These are phyloP conservation scores for Gnatocerus cornutus DNA, from an alignment of 2,888 invertebrate genomes.

Conservation along the genomic window DNA sequence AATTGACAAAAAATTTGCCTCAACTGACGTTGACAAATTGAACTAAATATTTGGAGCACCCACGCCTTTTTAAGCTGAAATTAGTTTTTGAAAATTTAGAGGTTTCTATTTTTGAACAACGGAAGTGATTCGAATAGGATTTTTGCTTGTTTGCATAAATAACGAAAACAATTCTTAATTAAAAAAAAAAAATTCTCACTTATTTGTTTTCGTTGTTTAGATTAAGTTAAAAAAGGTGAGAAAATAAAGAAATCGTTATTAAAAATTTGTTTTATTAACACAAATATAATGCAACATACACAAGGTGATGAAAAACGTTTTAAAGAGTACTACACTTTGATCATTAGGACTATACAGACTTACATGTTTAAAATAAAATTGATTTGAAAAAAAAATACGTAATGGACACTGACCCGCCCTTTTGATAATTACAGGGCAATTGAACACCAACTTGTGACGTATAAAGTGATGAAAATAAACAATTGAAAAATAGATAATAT, in stretches of 20 bases:
- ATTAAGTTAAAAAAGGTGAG: not conserved
- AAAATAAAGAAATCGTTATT: constrained; percentile 21
- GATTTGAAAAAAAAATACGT: constrained; percentile 24
- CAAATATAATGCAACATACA: constrained; percentile 64
- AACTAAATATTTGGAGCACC: too few relatives aligned
- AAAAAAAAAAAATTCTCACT: too few relatives aligned
- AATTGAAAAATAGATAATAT: constrained; percentile 20
- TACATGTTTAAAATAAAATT: constrained; percentile 48
- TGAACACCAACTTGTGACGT: constrained; percentile 30
- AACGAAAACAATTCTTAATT: too few relatives aligned
- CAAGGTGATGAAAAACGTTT: constrained; percentile 56
- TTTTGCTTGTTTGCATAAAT: too few relatives aligned
- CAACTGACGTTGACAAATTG: too few relatives aligned
- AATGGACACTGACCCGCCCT: constrained; percentile 28
- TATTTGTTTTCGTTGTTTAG: too few relatives aligned
- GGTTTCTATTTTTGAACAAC: too few relatives aligned
- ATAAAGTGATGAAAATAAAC: not conserved
- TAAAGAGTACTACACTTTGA: constrained; percentile 53
- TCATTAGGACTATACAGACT: constrained; percentile 44
- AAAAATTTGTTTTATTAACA: constrained; percentile 59
- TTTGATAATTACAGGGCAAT: constrained; percentile 32
- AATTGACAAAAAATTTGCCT: too few relatives aligned
- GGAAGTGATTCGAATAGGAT: too few relatives aligned
- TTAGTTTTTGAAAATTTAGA: too few relatives aligned
- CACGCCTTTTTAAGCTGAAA: too few relatives aligned